Evolutionary conservation across 1,140 invertebrate species (phyloP), one percentile per base, ranked within the genome.

Genomic region (Oryctes rhinoceros): DNA sequence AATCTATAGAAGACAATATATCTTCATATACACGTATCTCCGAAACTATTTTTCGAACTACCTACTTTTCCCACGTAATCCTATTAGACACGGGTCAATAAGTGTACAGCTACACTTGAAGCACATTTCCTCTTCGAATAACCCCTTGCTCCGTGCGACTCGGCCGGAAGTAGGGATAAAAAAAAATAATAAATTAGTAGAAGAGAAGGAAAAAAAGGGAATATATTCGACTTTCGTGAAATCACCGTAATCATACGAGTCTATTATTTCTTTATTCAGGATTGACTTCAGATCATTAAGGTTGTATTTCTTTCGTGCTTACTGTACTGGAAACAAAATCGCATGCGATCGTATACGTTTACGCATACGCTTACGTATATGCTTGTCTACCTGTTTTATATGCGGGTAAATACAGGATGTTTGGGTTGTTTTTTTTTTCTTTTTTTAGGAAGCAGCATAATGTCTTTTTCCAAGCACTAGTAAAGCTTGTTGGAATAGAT

Each of bases 11-110:
- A n/a, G n/a, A n/a, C n/a, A 39, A 59, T 4, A 59, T 18, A 15
- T 59, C 10, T 49, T 49, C 48, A 15, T 49, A 10, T 59, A 59
- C 15, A 39, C 39, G 39, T 39, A 4, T 39, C 4, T n/a, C 18
- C 10, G 15, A 59, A n/a, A 59, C 5, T n/a, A 59, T 1, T 59
- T 59, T 37, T 71, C 20, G 11, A 71, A 71, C 20, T 35, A 24
- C 62, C n/a, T 24, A 37, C n/a, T 13, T 71, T 71, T 71, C 65
- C 65, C 65, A 71, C 65, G 65, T 35, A 71, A 30, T 24, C 65
- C 65, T 71, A 71, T 71, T 71, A 30, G 65, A 35, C 35, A 71
- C 65, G 65, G 65, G 65, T 71, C 65, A 71, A 71, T 71, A 71
- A 71, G 11, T 59, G 53, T 71, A 71, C 65, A 71, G 20, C 65